A percentile compares a stretch with the other conserved stretches of the same genome.
phyloP scores from a whole-genome alignment of 1,140 invertebrate genomes.

The Pogonognathellus flavescens region DNA sequence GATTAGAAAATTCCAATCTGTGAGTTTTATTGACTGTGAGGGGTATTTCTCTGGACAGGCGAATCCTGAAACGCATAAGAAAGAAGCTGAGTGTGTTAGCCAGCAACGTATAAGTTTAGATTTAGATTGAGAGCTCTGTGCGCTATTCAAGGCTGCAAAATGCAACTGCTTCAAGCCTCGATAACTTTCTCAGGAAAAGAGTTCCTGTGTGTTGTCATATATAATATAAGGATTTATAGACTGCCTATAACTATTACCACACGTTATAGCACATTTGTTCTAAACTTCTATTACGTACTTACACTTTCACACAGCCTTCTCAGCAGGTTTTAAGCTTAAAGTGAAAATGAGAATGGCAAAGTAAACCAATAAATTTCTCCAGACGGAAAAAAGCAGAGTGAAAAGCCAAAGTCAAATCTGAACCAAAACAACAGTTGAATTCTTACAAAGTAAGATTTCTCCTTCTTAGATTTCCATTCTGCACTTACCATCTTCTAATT shows the following conservation, averaged over 20 bases:
- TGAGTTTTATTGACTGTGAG: conserved; percentile 17
- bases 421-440: not conserved
- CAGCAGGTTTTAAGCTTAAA: conserved; percentile 47
- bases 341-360: conserved; percentile 36
- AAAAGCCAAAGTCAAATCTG: not conserved
- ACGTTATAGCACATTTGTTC: not conserved
- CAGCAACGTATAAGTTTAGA: not conserved
- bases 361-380: conserved; percentile 24
- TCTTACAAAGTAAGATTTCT: not conserved
- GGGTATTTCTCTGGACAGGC: conserved; percentile 4
- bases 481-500: too few species aligned
- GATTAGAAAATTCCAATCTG: conserved; percentile 47
- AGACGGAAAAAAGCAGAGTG: not conserved
- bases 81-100: not conserved
- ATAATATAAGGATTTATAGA: not conserved
- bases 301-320: conserved; percentile 1
- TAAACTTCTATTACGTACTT: not conserved
- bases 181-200: not conserved
- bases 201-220: not conserved
- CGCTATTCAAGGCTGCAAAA: not conserved
- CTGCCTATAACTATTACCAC: not conserved
- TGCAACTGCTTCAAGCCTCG: not conserved
- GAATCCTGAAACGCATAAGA: not conserved
- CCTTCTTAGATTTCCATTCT: not conserved
- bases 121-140: conserved; percentile 16